Evolutionary conservation across 2,113 vertebrate genomes (phyloP).

Genomic region (Nematolebias whitei): DNA sequence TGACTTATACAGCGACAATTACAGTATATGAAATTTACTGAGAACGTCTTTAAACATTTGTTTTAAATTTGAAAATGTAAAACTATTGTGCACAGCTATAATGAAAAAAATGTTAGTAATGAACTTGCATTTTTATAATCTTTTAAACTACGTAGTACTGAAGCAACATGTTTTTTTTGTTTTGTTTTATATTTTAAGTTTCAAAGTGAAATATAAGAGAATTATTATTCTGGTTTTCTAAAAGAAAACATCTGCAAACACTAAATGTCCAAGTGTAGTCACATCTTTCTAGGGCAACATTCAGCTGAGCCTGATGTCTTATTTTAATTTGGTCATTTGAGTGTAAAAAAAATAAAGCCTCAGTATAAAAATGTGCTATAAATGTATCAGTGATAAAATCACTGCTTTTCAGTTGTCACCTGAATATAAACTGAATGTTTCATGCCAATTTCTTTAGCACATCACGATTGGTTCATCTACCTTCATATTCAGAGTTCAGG

Average conservation of each 20-base stretch:
- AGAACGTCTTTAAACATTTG: too few relatives aligned
- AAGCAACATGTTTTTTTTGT: background rate
- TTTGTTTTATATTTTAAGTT: background rate
- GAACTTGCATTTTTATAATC: too few relatives aligned
- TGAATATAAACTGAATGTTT: background rate
- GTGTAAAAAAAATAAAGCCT: too few relatives aligned
- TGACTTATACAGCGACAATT: too few relatives aligned
- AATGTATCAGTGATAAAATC: background rate
- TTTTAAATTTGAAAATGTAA: too few relatives aligned
- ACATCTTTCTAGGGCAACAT: background rate
- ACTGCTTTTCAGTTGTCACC: background rate
- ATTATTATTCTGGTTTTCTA: too few relatives aligned
- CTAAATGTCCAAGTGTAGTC: background rate
- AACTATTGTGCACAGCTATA: too few relatives aligned
- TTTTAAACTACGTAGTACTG: too few relatives aligned
- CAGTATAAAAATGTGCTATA: background rate
- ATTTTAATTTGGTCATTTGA: background rate
- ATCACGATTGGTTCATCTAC: background rate
- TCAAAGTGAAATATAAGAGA: too few relatives aligned
- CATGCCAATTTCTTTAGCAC: background rate
- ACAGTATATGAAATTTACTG: too few relatives aligned
- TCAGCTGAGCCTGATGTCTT: background rate
- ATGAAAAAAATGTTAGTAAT: too few relatives aligned
- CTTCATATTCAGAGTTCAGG: background rate
- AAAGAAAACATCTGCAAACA: background rate